Evolutionary conservation across 2,888 invertebrate species (phyloP), one percentile per base, ranked within the genome.

Genomic region (Cordilura impudica): DNA sequence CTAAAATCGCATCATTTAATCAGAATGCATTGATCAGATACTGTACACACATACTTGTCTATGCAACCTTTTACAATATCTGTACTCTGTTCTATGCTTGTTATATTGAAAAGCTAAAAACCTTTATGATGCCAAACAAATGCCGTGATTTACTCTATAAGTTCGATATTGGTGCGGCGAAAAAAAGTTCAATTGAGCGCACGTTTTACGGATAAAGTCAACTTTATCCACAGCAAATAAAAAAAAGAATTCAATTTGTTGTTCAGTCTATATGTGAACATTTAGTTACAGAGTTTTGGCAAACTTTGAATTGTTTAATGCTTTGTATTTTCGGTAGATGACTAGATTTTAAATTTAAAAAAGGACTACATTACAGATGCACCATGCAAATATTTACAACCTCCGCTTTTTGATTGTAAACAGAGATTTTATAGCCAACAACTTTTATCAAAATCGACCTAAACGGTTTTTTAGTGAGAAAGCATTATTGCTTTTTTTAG

Each of bases 151-250:
- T 79, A 71, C 56, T 67, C 61, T 12, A 49, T 61, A 49, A 63
- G 61, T 75, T 71, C 75, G 71, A 67, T 74, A 67, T 75, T 75
- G 54, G 61, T 71, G 66, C 43, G 74, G 70, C 61, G 67, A 63
- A 74, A 54, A 71, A 60, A 75, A 79, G 70, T 71, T 79, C 74
- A 75, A 79, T 79, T 74, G 79, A 79, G 79, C 79, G 66, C 79
- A 79, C 74, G 79, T 79, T 75, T 79, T 61, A 75, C 60, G 66
- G 78, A 71, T 79, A 67, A 79, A 79, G 71, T 71, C 61, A 71
- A 79, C 74, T 79, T 79, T 79, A 75, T 74, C 61, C 78, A 51
- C 8, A 54, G 39, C 16, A 45, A 12, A 58, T 18, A 43, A 35
- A 56, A 51, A 3, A 66, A 39, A 18, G 49, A 67, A 78, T 61